phyloP scores from a whole-genome alignment of 1,140 invertebrate genomes.

The Babylonia areolata region DNA sequence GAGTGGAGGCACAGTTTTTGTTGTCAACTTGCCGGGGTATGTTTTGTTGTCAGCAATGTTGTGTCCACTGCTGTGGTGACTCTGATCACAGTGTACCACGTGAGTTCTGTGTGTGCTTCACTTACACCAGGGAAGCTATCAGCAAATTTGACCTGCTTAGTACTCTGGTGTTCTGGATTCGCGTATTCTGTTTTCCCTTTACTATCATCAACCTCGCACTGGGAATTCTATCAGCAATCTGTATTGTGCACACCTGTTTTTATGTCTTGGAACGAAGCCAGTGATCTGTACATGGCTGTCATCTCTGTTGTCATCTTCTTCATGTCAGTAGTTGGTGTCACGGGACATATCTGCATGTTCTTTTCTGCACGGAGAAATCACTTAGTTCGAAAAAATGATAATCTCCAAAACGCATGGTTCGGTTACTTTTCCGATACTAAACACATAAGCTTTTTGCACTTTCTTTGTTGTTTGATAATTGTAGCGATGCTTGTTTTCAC shows the following conservation, averaged over 20 bases:
- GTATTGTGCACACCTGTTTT: not conserved
- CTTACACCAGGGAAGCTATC: not conserved
- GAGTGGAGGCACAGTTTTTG: not conserved
- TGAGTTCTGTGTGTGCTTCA: too few species aligned
- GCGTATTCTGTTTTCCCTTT: not conserved
- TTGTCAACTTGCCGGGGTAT: not conserved
- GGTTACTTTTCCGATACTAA: not conserved
- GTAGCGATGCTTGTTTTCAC: not conserved
- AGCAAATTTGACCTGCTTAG: not conserved
- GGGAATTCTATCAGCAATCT: not conserved
- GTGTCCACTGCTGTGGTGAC: not conserved
- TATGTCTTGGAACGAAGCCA: not conserved
- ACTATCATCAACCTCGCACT: not conserved
- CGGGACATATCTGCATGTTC: not conserved
- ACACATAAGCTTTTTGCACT: not conserved
- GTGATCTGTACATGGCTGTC: not conserved
- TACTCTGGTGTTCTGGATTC: not conserved
- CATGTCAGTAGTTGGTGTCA: not conserved
- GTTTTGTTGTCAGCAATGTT: not conserved
- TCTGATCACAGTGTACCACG: not conserved
- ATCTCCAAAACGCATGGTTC: not conserved
- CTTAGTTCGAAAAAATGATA: too few species aligned
- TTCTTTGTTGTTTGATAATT: not conserved
- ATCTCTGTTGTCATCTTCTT: not conserved
- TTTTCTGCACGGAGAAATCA: not conserved